These are phyloP conservation scores for Hypsopygia costalis DNA, from an alignment of 2,888 invertebrate genomes.

Conservation along the genomic window DNA sequence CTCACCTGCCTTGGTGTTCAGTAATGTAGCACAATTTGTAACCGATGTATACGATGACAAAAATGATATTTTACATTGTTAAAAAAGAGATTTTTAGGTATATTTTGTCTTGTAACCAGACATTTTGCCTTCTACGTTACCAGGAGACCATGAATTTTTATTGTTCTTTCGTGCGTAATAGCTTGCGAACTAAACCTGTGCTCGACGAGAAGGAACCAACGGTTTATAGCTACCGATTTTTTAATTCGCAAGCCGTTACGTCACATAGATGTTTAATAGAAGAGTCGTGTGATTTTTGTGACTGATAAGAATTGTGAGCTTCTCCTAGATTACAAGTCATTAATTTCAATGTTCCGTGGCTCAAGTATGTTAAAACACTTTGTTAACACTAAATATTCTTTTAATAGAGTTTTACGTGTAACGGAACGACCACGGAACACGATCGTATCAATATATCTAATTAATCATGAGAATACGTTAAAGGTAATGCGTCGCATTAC, in stretches of 20 bases:
- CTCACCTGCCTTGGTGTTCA: conserved; percentile 79
- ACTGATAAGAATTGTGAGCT: conserved; percentile 59
- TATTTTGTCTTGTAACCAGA: conserved; percentile 71
- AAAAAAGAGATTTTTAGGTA: conserved; percentile 70
- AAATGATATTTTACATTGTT: conserved; percentile 78
- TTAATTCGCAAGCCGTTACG: conserved; percentile 41
- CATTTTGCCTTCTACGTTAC: conserved; percentile 67
- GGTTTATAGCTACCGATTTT: conserved; percentile 13
- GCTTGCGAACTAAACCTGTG: background rate
- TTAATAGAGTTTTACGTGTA: background rate
- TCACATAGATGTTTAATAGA: conserved; percentile 37
- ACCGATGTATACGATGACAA: conserved; percentile 77
- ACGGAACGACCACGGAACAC: conserved; percentile 13
- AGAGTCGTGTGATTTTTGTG: conserved; percentile 50
- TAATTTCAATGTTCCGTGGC: conserved; percentile 30
- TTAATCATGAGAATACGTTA: conserved; percentile 49
- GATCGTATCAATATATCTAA: conserved; percentile 21
- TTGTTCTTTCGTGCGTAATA: conserved; percentile 26
- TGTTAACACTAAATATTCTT: background rate
- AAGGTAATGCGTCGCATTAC: conserved; percentile 71
- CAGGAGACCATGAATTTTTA: conserved; percentile 56
- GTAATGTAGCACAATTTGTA: conserved; percentile 76
- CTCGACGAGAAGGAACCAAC: conserved; percentile 12
- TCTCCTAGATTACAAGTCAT: conserved; percentile 41
- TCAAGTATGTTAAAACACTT: conserved; percentile 17